These are phyloP conservation scores for Amphibalanus amphitrite DNA, from an alignment of 1,140 invertebrate species.

Conservation along the genomic window DNA sequence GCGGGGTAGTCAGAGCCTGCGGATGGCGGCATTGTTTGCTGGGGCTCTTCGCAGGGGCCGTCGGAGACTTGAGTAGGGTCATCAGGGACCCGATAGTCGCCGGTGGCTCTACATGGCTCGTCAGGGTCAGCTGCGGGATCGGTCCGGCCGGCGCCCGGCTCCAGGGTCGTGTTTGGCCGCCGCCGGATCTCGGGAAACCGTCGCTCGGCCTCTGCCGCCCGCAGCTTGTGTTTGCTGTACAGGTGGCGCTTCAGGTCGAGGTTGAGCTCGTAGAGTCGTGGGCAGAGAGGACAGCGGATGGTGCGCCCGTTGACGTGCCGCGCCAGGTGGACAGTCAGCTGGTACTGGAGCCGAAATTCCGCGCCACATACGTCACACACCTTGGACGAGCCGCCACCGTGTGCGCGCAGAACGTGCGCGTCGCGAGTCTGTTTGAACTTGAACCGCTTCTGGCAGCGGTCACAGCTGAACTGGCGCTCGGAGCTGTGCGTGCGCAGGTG, in stretches of 20 bases:
- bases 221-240: neutral
- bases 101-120: no score
- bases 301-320: neutral
- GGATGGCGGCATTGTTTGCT: neutral
- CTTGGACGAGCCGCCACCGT: no score
- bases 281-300: neutral
- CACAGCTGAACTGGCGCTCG: no score
- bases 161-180: neutral
- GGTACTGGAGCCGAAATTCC: no score
- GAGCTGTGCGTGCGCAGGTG: no score
- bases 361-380: no score
- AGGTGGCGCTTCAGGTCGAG: slow-evolving; percentile 4
- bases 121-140: no score
- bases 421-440: no score
- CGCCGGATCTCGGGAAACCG: slow-evolving; percentile 6
- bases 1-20: neutral
- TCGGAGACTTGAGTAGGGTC: neutral
- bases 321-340: neutral
- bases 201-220: neutral
- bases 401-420: no score
- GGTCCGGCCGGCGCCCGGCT: neutral
- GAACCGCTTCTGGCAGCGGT: no score
- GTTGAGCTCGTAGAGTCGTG: slow-evolving; percentile 4
- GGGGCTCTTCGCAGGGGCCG: no score
- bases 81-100: neutral